Percentiles rank a stretch among this genome's conserved stretches.
Evolutionary conservation across 2,888 invertebrate species (phyloP).

Genomic region (Hyposoter dolosus): DNA sequence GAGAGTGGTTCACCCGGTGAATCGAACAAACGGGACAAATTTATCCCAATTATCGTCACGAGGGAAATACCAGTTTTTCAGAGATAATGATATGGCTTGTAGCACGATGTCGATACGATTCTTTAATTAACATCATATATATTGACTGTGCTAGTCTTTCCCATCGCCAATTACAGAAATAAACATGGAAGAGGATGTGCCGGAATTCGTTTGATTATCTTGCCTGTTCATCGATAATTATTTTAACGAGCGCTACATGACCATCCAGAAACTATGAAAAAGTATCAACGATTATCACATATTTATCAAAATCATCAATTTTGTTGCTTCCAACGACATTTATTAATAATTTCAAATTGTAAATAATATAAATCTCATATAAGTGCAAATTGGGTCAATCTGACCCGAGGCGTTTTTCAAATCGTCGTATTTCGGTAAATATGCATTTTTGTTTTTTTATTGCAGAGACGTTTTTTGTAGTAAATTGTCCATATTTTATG

Average conservation of each 20-base stretch:
- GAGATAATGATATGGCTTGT: conserved; percentile 44
- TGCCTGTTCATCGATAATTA: conserved; percentile 36
- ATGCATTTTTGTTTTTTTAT: too few species aligned
- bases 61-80: conserved; percentile 51
- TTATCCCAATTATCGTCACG: conserved; percentile 73
- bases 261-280: conserved; percentile 42
- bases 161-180: conserved; percentile 50
- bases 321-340: not conserved
- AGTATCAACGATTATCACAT: conserved; percentile 42
- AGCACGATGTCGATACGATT: conserved; percentile 49
- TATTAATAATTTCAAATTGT: not conserved
- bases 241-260: conserved; percentile 47
- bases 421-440: too few species aligned
- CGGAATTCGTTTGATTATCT: conserved; percentile 49
- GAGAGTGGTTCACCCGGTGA: conserved; percentile 29
- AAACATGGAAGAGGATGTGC: conserved; percentile 58
- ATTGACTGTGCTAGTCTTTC: conserved; percentile 4
- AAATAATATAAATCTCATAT: not conserved
- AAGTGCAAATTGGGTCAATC: too few species aligned
- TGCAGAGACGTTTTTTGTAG: too few species aligned
- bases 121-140: conserved; percentile 46
- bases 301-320: conserved; percentile 23
- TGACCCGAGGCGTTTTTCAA: too few species aligned
- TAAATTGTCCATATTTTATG: too few species aligned
- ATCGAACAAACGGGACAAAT: conserved; percentile 71